Percentiles rank a stretch among this genome's conserved stretches.
Evolutionary conservation across 1,140 invertebrate species (phyloP).

Genomic region (Bombus sibiricus): DNA sequence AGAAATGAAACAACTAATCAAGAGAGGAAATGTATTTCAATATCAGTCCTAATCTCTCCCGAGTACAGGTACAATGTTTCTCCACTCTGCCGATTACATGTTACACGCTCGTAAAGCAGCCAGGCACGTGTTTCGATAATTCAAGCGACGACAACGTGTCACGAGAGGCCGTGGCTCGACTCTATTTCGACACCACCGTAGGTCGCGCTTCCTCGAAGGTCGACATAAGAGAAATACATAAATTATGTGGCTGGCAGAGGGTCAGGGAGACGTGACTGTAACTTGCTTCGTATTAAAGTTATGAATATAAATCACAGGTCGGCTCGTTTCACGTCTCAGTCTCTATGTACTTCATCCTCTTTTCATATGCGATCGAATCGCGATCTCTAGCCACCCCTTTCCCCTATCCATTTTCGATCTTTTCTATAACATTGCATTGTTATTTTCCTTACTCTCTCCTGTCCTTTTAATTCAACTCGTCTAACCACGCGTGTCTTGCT

Average conservation of each 20-base stretch:
- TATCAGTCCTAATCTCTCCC: neutral
- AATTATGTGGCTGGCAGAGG: constrained; percentile 65
- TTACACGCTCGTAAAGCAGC: neutral
- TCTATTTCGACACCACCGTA: constrained; percentile 36
- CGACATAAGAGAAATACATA: constrained; percentile 68
- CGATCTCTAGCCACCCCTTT: constrained; percentile 27
- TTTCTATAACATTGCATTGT: neutral
- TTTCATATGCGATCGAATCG: constrained; percentile 44
- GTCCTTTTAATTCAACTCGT: constrained; percentile 17
- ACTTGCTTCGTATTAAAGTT: constrained; percentile 76
- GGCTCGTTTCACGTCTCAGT: constrained; percentile 55
- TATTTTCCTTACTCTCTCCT: neutral
- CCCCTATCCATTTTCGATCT: neutral
- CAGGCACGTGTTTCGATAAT: constrained; percentile 16
- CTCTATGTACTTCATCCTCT: constrained; percentile 24
- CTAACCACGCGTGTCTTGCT: neutral
- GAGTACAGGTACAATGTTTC: constrained; percentile 1
- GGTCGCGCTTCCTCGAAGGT: constrained; percentile 44
- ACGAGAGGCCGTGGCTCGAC: constrained; percentile 9
- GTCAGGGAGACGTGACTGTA: constrained; percentile 73
- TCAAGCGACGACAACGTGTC: constrained; percentile 8
- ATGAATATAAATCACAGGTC: constrained; percentile 78
- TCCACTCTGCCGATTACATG: neutral
- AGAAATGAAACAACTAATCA: neutral
- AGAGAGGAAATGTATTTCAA: neutral